Conservation (phyloP, 1,140 invertebrate species). For the Meloidogyne exigua region DNA sequence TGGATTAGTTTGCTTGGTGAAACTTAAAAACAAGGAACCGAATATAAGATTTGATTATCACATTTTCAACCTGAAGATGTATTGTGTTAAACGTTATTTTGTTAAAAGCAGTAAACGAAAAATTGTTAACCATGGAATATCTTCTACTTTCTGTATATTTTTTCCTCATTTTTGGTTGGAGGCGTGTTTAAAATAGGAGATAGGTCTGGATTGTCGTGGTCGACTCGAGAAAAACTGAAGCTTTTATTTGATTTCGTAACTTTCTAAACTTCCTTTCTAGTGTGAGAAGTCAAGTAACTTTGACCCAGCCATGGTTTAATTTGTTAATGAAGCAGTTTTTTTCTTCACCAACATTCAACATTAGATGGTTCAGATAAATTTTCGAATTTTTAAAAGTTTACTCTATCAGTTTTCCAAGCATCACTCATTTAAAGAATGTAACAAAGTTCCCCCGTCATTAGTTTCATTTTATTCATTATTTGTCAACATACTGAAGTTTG, state of each 20-base stretch:
- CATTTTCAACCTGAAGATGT: not conserved
- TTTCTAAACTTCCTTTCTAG: no score
- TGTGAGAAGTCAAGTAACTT: no score
- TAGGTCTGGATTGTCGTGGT: no score
- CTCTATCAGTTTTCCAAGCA: not conserved
- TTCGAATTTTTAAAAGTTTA: not conserved
- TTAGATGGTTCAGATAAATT: not conserved
- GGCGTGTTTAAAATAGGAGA: no score
- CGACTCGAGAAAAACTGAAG: no score
- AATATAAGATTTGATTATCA: not conserved
- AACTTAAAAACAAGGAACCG: not conserved
- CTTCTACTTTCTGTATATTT: no score
- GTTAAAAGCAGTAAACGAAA: not conserved
- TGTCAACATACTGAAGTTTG: conserved; percentile 4
- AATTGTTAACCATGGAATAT: not conserved
- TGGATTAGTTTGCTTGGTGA: not conserved
- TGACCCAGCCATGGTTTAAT: no score
- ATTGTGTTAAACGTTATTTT: not conserved
- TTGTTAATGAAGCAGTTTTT: no score
- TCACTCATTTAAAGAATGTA: not conserved
- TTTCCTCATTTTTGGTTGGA: no score
- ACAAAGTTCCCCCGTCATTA: not conserved
- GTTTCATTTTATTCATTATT: not conserved
- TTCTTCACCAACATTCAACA: no score
- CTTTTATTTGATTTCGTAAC: no score